These are phyloP conservation scores for Aegithalos caudatus DNA, from an alignment of 2,113 vertebrate species.

Conservation along the genomic window DNA sequence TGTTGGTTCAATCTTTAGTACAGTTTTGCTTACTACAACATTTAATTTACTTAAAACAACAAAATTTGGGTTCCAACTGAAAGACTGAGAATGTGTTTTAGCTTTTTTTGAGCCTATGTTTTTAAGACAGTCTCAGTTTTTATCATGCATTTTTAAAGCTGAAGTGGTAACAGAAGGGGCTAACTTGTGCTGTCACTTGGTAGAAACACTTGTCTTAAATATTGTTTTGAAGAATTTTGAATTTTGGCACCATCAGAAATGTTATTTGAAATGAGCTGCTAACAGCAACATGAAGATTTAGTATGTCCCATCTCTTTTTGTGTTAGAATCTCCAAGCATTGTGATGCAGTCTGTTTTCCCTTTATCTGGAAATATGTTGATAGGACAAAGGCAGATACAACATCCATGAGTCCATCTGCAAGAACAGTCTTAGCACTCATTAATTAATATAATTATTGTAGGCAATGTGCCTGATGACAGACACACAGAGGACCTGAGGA, in stretches of 20 bases:
- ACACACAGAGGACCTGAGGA: not conserved
- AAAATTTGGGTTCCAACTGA: not conserved
- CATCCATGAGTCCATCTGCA: not conserved
- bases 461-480: accelerated
- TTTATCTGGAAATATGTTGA: not conserved
- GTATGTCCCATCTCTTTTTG: not conserved
- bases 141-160: not conserved
- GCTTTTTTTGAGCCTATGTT: not conserved
- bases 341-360: not conserved
- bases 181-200: not conserved
- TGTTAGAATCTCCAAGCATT: not conserved
- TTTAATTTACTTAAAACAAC: not conserved
- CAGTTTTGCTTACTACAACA: not conserved
- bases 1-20: not conserved
- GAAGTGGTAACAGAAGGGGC: not conserved
- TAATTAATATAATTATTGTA: not conserved
- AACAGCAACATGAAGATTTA: not conserved
- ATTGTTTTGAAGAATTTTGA: not conserved
- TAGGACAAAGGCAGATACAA: not conserved
- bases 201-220: not conserved
- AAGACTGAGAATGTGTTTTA: not conserved
- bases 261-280: not conserved
- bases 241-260: not conserved
- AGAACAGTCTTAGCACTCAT: not conserved
- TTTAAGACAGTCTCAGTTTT: not conserved